Percentiles rank a stretch among this genome's conserved stretches.
phyloP scores from a whole-genome alignment of 1,140 invertebrate species.

The Trinorchestia longiramus region DNA sequence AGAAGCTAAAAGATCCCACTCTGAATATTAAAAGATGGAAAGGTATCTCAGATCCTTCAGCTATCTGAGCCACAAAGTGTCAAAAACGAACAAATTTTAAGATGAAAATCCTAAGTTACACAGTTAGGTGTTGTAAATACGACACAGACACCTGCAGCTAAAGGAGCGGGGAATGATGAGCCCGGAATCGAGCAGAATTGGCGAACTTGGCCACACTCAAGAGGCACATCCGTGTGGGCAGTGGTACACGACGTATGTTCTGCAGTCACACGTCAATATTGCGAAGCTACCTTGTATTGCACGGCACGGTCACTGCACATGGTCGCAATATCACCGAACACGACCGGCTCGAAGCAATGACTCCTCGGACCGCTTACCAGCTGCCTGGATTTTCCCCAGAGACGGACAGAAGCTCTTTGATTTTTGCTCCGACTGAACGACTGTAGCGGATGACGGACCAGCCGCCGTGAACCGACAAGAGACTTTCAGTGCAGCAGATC shows the following conservation, averaged over 20 bases:
- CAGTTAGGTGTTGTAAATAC: neutral
- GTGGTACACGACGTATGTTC: neutral
- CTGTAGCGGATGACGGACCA: neutral
- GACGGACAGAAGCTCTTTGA: neutral
- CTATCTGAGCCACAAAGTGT: too few species aligned
- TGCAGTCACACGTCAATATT: slow-evolving; percentile 13
- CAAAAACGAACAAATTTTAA: too few species aligned
- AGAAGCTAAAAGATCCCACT: too few species aligned
- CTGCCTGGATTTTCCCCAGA: neutral
- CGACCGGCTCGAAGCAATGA: neutral
- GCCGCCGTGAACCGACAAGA: neutral
- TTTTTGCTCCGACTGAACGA: neutral
- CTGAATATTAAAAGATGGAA: too few species aligned
- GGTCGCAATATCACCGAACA: slow-evolving; percentile 30
- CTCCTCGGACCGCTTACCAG: neutral
- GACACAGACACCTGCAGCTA: neutral
- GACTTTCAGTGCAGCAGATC: neutral
- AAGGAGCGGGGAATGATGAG: neutral
- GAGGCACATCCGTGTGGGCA: neutral
- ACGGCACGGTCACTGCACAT: neutral
- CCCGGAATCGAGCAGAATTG: neutral
- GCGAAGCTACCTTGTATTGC: neutral
- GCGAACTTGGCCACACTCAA: neutral
- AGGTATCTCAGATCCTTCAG: too few species aligned
- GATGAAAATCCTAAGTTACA: too few species aligned